Evolutionary conservation across 1,140 invertebrate species (phyloP).

Genomic region (Caerostris extrusa): DNA sequence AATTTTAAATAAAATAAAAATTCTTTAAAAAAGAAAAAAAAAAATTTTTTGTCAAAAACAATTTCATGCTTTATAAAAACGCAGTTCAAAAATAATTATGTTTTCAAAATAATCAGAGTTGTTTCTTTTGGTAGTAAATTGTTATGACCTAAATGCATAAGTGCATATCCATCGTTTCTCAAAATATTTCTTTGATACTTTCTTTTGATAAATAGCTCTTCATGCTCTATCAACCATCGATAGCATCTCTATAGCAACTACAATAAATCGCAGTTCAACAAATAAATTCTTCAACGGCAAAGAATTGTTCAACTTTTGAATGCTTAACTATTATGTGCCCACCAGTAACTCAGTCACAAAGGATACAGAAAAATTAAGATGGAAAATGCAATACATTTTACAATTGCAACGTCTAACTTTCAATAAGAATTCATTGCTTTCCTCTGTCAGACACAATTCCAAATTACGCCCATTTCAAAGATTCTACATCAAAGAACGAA

Average conservation of each 20-base stretch:
- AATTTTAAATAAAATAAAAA: too few species aligned
- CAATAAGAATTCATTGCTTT: conserved; percentile 37
- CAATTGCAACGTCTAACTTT: not conserved
- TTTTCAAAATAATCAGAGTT: too few species aligned
- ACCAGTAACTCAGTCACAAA: conserved; percentile 20
- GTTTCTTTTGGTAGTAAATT: too few species aligned
- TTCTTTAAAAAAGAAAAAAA: too few species aligned
- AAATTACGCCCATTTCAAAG: conserved; percentile 1
- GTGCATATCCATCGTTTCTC: too few species aligned
- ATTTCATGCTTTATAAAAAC: too few species aligned
- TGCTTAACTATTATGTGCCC: not conserved
- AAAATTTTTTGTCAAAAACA: too few species aligned
- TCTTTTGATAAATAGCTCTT: too few species aligned
- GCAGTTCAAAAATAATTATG: too few species aligned
- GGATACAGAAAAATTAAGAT: not conserved
- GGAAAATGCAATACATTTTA: not conserved
- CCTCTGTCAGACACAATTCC: conserved; percentile 32
- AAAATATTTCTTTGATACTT: too few species aligned
- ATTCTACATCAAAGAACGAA: not conserved
- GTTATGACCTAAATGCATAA: too few species aligned
- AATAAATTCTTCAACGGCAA: not conserved
- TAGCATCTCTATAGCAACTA: not conserved
- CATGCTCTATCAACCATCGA: not conserved
- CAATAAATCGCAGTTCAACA: not conserved
- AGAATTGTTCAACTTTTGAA: conserved; percentile 4